Percentiles rank a stretch among this genome's conserved stretches.
phyloP scores from a whole-genome alignment of 2,888 invertebrate genomes.

The Ormyrus pomaceus region DNA sequence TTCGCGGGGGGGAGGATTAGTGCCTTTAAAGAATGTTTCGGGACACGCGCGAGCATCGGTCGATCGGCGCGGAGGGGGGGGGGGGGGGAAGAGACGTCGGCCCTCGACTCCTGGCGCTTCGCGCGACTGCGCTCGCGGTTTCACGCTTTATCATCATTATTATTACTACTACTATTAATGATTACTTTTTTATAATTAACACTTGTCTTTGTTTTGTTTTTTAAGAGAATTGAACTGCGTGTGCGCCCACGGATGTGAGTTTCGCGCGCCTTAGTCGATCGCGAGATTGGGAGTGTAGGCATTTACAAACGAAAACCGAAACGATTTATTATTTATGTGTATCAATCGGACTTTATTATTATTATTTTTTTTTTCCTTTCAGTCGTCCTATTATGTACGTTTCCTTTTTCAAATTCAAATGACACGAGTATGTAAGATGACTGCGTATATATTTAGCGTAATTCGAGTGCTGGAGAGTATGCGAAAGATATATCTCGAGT shows the following conservation, averaged over 20 bases:
- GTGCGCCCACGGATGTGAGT: slow-evolving; percentile 19
- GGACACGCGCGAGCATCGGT: slow-evolving; percentile 27
- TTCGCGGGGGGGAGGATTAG: slow-evolving; percentile 64
- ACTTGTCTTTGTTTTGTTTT: not conserved
- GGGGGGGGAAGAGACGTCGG: not conserved
- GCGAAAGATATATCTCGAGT: not conserved
- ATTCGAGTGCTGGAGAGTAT: not conserved
- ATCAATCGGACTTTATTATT: slow-evolving; percentile 27
- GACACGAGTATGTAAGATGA: not conserved
- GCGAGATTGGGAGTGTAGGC: slow-evolving; percentile 41
- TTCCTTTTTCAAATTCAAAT: not conserved
- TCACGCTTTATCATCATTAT: slow-evolving; percentile 15
- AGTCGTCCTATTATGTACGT: not conserved
- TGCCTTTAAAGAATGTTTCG: slow-evolving; percentile 66
- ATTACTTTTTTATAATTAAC: slow-evolving; percentile 1
- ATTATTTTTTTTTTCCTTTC: slow-evolving; percentile 19
- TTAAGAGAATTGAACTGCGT: not conserved
- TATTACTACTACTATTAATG: not conserved
- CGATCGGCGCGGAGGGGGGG: too few relatives aligned
- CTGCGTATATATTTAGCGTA: slow-evolving; percentile 6
- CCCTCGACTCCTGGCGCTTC: slow-evolving; percentile 15
- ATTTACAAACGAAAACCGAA: slow-evolving; percentile 24
- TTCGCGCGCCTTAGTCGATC: slow-evolving; percentile 25
- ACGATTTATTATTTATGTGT: slow-evolving; percentile 46
- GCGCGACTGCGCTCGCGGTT: not conserved